phyloP scores from a whole-genome alignment of 2,888 invertebrate species.

The Caenorhabditis sulstoni region DNA sequence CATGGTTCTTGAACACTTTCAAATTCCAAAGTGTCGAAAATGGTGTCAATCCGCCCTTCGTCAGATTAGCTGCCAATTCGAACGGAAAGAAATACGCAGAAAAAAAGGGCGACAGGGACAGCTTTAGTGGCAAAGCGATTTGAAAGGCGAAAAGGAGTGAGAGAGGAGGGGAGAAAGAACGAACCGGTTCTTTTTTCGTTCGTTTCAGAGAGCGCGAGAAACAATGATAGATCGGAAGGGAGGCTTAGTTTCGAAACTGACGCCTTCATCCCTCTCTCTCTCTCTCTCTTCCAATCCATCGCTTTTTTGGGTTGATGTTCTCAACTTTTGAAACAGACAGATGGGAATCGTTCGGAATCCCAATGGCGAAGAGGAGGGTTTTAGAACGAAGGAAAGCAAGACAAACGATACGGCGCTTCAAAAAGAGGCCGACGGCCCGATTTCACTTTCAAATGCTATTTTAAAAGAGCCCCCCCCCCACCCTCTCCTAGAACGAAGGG shows the following conservation, averaged over 20 bases:
- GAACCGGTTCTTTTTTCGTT: conserved; percentile 38
- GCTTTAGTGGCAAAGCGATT: conserved; percentile 15
- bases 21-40: no score
- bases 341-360: background rate
- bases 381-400: conserved; percentile 23
- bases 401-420: background rate
- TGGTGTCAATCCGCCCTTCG: no score
- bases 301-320: no score
- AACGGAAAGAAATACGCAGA: conserved; percentile 28
- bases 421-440: background rate
- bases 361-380: conserved; percentile 11
- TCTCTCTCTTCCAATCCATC: no score
- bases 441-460: conserved; percentile 52
- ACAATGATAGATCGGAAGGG: conserved; percentile 47
- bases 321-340: conserved; percentile 1
- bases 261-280: background rate
- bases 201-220: conserved; percentile 24
- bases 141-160: no score
- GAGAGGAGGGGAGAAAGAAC: background rate
- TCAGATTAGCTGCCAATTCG: conserved; percentile 20
- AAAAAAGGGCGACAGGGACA: conserved; percentile 22
- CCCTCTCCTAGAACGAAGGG: background rate
- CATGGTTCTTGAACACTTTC: no score
- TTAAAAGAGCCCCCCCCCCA: conserved; percentile 8
- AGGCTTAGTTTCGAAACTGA: conserved; percentile 51